These are phyloP conservation scores for Brachionus calyciflorus DNA, from an alignment of 1,140 invertebrate genomes.

Conservation along the genomic window DNA sequence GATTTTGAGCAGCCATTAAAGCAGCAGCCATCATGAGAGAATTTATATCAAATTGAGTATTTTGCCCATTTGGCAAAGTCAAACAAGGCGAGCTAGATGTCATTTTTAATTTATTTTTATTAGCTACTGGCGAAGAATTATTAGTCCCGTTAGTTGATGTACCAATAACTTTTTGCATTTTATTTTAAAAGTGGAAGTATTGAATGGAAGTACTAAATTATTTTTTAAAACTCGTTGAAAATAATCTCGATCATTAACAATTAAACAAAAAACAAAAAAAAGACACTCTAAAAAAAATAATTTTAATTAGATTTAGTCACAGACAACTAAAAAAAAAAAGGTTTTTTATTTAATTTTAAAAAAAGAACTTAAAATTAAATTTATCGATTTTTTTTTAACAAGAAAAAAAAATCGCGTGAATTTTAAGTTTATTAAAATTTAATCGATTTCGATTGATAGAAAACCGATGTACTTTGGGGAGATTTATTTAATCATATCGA, in stretches of 20 bases:
- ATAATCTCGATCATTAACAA: slow-evolving; percentile 34
- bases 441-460: slow-evolving; percentile 36
- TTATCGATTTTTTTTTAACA: neutral
- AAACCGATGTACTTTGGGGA: slow-evolving; percentile 7
- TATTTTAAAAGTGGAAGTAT: neutral
- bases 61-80: neutral
- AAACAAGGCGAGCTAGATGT: neutral
- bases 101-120: neutral
- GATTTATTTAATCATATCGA: slow-evolving; percentile 9
- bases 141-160: neutral
- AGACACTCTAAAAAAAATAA: neutral
- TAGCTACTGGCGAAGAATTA: neutral
- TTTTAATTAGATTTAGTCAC: too few relatives aligned
- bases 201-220: neutral
- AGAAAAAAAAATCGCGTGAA: slow-evolving; percentile 42
- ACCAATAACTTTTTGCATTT: slow-evolving; percentile 36
- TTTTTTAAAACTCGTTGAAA: neutral
- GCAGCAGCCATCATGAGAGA: slow-evolving; percentile 46
- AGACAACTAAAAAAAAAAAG: too few relatives aligned
- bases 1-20: neutral
- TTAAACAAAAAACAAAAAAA: neutral
- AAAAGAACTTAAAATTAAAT: neutral
- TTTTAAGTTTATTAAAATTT: slow-evolving; percentile 38
- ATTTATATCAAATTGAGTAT: slow-evolving; percentile 42
- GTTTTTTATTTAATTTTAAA: too few relatives aligned